phyloP scores from a whole-genome alignment of 2,797 vertebrate genomes.

The Eupleurogrammus muticus region DNA sequence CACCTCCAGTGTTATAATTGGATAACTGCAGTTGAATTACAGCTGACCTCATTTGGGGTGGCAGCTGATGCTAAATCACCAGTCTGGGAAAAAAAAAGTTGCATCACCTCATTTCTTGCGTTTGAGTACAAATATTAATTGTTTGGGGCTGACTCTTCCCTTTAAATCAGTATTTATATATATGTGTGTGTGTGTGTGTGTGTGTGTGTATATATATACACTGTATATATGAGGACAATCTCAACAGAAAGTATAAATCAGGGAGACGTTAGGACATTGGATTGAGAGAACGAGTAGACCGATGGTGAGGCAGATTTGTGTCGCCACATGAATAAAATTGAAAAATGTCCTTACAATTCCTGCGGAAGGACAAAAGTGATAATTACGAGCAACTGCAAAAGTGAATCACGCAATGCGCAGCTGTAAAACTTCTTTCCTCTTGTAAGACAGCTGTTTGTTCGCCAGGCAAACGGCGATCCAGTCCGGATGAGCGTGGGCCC shows the following conservation, averaged over 20 bases:
- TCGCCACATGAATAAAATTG: too few species aligned
- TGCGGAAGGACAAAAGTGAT: neutral
- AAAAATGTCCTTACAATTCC: neutral
- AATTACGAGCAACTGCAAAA: neutral
- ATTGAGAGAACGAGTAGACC: constrained; percentile 5
- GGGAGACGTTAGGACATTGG: too few species aligned
- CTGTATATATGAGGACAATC: neutral
- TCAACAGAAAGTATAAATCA: neutral
- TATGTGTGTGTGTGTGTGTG: too few species aligned
- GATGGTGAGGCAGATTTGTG: neutral
- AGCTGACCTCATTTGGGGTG: constrained; percentile 38
- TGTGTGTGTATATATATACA: too few species aligned
- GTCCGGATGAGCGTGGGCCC: neutral
- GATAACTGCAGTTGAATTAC: constrained; percentile 56
- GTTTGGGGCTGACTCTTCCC: constrained; percentile 2
- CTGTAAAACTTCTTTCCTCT: neutral
- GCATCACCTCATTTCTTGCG: constrained; percentile 17
- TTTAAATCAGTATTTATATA: neutral
- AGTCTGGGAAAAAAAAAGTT: constrained; percentile 11
- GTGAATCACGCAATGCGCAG: neutral
- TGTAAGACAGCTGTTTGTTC: neutral
- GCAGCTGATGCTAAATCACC: constrained; percentile 34
- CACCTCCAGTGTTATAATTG: constrained; percentile 34
- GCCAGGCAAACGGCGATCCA: too few species aligned
- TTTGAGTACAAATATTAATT: constrained; percentile 14